Conservation (phyloP, 2,797 vertebrate species). For the Hoplostethus mediterraneus region DNA sequence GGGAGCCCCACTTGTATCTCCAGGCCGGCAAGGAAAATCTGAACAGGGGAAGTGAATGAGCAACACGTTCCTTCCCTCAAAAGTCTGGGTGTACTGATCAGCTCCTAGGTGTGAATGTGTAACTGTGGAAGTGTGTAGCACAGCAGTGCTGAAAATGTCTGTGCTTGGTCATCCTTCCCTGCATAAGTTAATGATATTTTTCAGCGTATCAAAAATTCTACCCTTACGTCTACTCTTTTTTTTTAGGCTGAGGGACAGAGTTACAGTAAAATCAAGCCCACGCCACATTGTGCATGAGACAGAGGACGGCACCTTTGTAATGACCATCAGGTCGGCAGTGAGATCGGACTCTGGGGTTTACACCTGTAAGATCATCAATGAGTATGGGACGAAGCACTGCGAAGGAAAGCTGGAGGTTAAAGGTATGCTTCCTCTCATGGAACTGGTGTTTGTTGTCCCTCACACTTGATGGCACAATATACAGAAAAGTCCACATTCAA, state of each 20-base stretch:
- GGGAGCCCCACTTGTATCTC: neutral
- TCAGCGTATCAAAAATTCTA: slow-evolving; percentile 10
- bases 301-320: slow-evolving; percentile 86
- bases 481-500: neutral
- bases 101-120: neutral
- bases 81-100: slow-evolving; percentile 35
- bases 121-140: slow-evolving; percentile 6
- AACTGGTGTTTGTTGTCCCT: neutral
- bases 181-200: slow-evolving; percentile 20
- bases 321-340: slow-evolving; percentile 89
- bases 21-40: neutral
- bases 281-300: slow-evolving; percentile 88
- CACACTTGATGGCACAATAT: neutral
- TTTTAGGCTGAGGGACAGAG: slow-evolving; percentile 93
- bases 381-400: slow-evolving; percentile 96
- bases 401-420: slow-evolving; percentile 94
- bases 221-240: slow-evolving; percentile 21
- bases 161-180: slow-evolving; percentile 19
- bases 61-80: neutral
- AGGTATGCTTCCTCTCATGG: slow-evolving; percentile 76
- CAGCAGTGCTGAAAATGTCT: slow-evolving; percentile 3
- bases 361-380: slow-evolving; percentile 97
- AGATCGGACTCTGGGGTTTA: slow-evolving; percentile 92
- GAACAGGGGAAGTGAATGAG: neutral
- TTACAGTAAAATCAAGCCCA: slow-evolving; percentile 90